Percentiles rank a stretch among this genome's conserved stretches.
Evolutionary conservation across 2,888 invertebrate species (phyloP).

Genomic region (Gisinianus flammeolus): DNA sequence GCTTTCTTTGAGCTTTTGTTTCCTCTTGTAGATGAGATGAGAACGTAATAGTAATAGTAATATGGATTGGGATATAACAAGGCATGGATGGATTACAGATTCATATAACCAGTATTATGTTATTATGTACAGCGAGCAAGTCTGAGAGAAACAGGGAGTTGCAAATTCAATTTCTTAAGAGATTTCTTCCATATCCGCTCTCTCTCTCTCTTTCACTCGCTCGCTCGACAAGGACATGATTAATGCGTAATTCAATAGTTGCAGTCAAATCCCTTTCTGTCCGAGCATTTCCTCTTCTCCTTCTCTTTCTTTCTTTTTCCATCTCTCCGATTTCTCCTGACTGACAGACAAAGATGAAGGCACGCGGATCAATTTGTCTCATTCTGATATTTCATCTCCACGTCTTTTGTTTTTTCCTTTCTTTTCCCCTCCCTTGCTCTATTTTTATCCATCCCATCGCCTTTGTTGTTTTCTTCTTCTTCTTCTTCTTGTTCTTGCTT

Average conservation of each 20-base stretch:
- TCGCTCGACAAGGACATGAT: slow-evolving; percentile 11
- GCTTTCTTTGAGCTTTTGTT: no score
- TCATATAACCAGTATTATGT: no score
- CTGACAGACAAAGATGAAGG: neutral
- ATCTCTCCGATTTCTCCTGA: neutral
- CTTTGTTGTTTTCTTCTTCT: neutral
- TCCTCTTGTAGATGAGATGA: no score
- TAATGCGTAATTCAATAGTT: slow-evolving; percentile 18
- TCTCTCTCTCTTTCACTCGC: no score
- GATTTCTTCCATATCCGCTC: slow-evolving; percentile 5
- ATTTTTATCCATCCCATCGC: neutral
- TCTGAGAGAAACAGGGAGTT: neutral
- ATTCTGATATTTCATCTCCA: slow-evolving; percentile 15
- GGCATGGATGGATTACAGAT: no score
- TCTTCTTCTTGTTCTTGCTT: no score
- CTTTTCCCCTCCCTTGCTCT: neutral
- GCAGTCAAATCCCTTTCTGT: neutral
- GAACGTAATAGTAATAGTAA: no score
- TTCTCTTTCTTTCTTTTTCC: neutral
- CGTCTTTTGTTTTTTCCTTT: neutral
- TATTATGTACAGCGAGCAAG: neutral
- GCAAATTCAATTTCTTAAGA: slow-evolving; percentile 3
- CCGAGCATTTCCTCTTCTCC: neutral
- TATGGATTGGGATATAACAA: no score
- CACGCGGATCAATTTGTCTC: slow-evolving; percentile 17